Evolutionary conservation across 2,888 invertebrate genomes (phyloP).

Genomic region (Malacosoma neustria): DNA sequence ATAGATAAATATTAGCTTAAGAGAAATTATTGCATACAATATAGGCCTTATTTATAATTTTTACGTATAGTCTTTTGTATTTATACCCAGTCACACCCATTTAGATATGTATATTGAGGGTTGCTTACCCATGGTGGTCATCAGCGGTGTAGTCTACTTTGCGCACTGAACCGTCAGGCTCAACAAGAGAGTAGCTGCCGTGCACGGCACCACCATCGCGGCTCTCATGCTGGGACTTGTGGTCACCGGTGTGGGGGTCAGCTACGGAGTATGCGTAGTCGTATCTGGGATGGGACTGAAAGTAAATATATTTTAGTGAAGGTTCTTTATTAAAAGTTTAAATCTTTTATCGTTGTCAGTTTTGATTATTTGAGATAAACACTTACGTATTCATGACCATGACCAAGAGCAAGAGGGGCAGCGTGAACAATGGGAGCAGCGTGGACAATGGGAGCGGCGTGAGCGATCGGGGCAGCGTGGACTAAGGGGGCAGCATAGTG

Average conservation of each 20-base stretch:
- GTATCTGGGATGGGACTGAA: slow-evolving; percentile 76
- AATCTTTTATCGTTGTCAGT: too few species aligned
- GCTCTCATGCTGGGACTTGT: slow-evolving; percentile 76
- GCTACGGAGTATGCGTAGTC: slow-evolving; percentile 76
- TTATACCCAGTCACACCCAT: too few species aligned
- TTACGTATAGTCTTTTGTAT: too few species aligned
- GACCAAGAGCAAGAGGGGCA: slow-evolving; percentile 36
- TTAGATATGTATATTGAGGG: too few species aligned
- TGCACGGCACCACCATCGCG: slow-evolving; percentile 78
- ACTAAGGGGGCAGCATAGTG: slow-evolving; percentile 35
- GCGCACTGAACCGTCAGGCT: slow-evolving; percentile 77
- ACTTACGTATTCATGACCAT: slow-evolving; percentile 26
- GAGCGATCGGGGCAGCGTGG: slow-evolving; percentile 31
- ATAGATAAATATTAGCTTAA: slow-evolving; percentile 3
- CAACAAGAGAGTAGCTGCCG: slow-evolving; percentile 78
- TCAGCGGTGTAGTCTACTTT: slow-evolving; percentile 78
- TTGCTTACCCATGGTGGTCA: slow-evolving; percentile 76
- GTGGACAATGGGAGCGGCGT: slow-evolving; percentile 44
- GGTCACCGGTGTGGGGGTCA: slow-evolving; percentile 77
- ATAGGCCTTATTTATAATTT: background rate
- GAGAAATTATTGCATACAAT: too few species aligned
- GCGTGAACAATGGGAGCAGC: slow-evolving; percentile 43
- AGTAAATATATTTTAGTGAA: slow-evolving; percentile 9
- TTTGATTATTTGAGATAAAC: too few species aligned
- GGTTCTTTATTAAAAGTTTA: too few species aligned